Base-by-base conservation (phyloP, 2,113 vertebrate species). In the Cyrtonyx montezumae region DNA sequence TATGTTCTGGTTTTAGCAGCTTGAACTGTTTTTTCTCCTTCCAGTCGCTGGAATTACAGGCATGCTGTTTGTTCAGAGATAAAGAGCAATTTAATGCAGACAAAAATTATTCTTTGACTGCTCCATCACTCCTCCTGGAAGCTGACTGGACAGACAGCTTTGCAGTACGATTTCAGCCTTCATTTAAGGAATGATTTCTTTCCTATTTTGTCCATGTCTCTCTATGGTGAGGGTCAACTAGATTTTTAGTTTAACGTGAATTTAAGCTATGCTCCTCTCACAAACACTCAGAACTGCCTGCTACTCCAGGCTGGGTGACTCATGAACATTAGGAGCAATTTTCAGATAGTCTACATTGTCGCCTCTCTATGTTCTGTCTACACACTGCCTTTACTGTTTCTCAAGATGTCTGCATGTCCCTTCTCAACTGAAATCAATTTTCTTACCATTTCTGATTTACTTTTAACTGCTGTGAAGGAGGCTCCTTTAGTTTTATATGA, bases 61-160 rank as follows among this genome's bases (percentile, higher is more conserved):
- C 48, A 56, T 13, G 51, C 71, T 94, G 79, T 62, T 59, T 92
- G 49, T 69, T 77, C 59, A 85, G 84, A 91, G 87, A 96, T 89
- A 93, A 84, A 85, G 78, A 87, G 88, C 56, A 67, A 80, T 28
- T 80, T 23, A 49, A 80, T 36, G 71, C 67, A 77, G 75, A 40
- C 18, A 79, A 70, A 85, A 67, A 59, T 4, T 0, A 7, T 10
- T 30, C 40, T 79, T 26, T 73, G 22, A 61, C 77, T 67, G 71
- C 28, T 74, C 8, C 6, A 0, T 4, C 22, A 13, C 17, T 83
- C 17, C 63, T 95, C 76, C 22, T 68, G 68, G 71, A 89, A 48
- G 58, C 40, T 81, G 62, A 14, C 37, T 30, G 59, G 45, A 66
- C 16, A 56, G n/a, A 62, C 10, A 67, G 3, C 42, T 87, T 48